A percentile compares a stretch with the other conserved stretches of the same genome.
These are phyloP conservation scores for Nylanderia fulva DNA, from an alignment of 1,140 invertebrate species.

Conservation along the genomic window DNA sequence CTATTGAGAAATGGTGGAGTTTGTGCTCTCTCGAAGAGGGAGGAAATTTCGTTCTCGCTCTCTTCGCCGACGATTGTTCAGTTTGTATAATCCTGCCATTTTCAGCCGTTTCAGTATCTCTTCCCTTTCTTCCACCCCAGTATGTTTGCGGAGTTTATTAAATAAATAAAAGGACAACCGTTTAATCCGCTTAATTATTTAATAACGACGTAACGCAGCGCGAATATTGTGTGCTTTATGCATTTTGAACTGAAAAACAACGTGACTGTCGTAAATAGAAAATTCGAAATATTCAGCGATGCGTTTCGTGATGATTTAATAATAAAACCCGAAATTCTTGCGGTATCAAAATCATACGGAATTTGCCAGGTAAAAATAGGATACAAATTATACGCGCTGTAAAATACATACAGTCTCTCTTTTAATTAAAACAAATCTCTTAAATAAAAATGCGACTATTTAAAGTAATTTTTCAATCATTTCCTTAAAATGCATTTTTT, in stretches of 20 bases:
- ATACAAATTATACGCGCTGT: too few species aligned
- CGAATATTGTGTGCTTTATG: constrained; percentile 10
- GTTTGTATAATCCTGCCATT: neutral
- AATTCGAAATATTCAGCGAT: constrained; percentile 26
- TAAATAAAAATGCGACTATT: too few species aligned
- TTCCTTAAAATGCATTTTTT: neutral
- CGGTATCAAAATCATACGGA: neutral
- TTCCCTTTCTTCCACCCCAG: too few species aligned
- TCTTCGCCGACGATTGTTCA: neutral
- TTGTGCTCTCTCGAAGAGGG: neutral
- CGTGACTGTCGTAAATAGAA: constrained; percentile 5
- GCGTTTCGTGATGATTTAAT: constrained; percentile 5
- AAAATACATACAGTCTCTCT: too few species aligned
- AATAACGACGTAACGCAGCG: constrained; percentile 2
- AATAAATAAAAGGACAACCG: constrained; percentile 30
- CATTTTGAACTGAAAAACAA: constrained; percentile 34
- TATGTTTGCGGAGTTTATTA: constrained; percentile 6
- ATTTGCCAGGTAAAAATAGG: neutral
- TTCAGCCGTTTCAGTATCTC: neutral
- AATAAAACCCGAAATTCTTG: constrained; percentile 12
- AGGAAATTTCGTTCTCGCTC: neutral
- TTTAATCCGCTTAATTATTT: constrained; percentile 50
- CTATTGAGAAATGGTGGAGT: constrained; percentile 28
- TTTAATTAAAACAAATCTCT: too few species aligned
- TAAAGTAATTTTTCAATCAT: too few species aligned